Percentiles rank a stretch among this genome's conserved stretches.
These are phyloP conservation scores for Epiblema foenella DNA, from an alignment of 2,888 invertebrate species.

Conservation along the genomic window DNA sequence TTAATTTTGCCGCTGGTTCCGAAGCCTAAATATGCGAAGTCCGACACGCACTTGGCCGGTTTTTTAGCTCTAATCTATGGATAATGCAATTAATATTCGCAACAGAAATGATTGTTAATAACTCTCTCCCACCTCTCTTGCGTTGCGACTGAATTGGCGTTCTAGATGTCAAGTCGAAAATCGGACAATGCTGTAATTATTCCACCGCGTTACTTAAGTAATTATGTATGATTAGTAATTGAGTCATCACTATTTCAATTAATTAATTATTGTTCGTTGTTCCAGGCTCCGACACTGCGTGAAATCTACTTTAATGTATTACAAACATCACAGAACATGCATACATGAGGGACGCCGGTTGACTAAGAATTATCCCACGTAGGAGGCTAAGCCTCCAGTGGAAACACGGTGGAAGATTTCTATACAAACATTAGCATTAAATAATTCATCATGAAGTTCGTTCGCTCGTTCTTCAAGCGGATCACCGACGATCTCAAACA, in stretches of 20 bases:
- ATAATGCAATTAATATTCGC: no score
- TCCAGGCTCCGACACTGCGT: constrained; percentile 57
- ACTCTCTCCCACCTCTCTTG: no score
- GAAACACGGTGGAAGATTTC: constrained; percentile 31
- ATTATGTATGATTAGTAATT: background rate
- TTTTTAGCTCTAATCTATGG: no score
- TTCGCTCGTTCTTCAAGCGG: constrained; percentile 87
- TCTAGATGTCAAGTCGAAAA: no score
- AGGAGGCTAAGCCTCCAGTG: constrained; percentile 47
- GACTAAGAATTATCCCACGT: constrained; percentile 69
- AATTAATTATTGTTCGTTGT: constrained; percentile 50
- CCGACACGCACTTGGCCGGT: no score
- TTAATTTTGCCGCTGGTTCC: no score
- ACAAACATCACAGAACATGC: constrained; percentile 57
- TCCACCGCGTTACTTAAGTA: background rate
- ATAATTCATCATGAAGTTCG: constrained; percentile 80
- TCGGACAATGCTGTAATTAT: constrained; percentile 10
- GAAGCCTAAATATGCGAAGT: no score
- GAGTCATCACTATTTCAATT: constrained; percentile 1
- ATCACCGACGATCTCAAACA: constrained; percentile 89
- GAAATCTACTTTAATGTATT: constrained; percentile 72
- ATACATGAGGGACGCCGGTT: constrained; percentile 67
- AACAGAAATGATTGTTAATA: no score
- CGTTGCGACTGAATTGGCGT: background rate
- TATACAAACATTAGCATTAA: constrained; percentile 44